Evolutionary conservation across 2,797 vertebrate species (phyloP).

Genomic region (Eidolon dupreanum): DNA sequence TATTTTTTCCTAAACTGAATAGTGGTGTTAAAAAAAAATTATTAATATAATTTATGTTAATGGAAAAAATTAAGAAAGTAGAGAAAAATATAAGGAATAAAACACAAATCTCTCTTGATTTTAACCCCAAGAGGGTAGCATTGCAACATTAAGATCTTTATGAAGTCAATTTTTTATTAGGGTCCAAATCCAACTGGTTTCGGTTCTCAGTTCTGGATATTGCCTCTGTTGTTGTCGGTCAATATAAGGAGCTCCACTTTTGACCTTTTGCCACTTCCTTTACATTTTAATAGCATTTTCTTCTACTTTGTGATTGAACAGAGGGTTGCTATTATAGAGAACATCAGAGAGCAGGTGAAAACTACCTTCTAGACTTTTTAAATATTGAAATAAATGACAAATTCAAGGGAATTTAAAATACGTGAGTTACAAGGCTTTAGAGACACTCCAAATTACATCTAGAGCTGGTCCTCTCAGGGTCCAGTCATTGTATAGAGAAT

Average conservation of each 20-base stretch:
- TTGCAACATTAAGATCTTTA: not conserved
- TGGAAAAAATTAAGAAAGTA: not conserved
- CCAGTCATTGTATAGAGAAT: not conserved
- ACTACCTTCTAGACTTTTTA: constrained; percentile 13
- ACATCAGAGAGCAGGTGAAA: not conserved
- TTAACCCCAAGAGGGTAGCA: not conserved
- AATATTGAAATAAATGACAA: not conserved
- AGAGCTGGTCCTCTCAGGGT: not conserved
- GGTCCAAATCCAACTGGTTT: not conserved
- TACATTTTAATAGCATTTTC: not conserved
- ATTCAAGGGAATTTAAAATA: not conserved
- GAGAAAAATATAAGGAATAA: not conserved
- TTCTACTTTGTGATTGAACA: not conserved
- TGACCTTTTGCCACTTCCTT: not conserved
- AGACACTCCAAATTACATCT: not conserved
- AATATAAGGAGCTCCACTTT: not conserved
- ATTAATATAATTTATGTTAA: not conserved
- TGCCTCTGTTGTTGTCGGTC: not conserved
- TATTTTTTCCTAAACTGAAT: not conserved
- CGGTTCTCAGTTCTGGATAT: not conserved
- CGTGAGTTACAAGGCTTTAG: not conserved
- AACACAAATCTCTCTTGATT: not conserved
- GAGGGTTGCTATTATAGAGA: not conserved
- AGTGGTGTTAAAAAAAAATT: not conserved
- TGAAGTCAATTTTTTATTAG: not conserved